Conservation (phyloP, 2,797 vertebrate species). For the Eleutherodactylus coqui region DNA sequence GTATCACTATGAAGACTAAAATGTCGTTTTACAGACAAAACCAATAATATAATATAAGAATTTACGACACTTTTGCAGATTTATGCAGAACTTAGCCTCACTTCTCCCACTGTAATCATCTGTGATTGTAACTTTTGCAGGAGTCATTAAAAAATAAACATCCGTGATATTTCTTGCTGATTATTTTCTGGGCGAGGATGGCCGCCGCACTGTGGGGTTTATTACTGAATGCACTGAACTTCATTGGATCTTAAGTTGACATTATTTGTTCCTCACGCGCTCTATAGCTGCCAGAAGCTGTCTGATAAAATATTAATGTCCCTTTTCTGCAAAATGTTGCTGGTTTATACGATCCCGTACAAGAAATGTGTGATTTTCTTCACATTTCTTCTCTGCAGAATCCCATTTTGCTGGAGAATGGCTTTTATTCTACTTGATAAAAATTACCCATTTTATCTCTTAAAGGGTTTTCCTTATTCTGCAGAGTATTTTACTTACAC, state of each 20-base stretch:
- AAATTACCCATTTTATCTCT: background rate
- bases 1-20: background rate
- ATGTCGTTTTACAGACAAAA: background rate
- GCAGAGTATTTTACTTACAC: background rate
- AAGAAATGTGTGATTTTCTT: background rate
- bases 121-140: slow-evolving; percentile 12
- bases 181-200: background rate
- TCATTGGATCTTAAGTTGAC: slow-evolving; percentile 46
- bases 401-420: background rate
- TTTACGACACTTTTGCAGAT: background rate
- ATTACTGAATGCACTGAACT: slow-evolving; percentile 19
- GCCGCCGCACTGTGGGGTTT: slow-evolving; percentile 12
- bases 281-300: slow-evolving; percentile 24
- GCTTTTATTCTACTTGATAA: background rate
- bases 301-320: slow-evolving; percentile 37
- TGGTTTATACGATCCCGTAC: background rate
- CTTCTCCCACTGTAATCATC: slow-evolving; percentile 21
- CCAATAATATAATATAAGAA: background rate
- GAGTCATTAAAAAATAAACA: slow-evolving; percentile 22
- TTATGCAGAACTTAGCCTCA: background rate
- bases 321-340: slow-evolving; percentile 1
- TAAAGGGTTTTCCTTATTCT: background rate
- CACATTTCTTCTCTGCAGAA: background rate
- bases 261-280: slow-evolving; percentile 22
- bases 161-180: slow-evolving; percentile 2